These are phyloP conservation scores for Acestrorhynchus altus DNA, from an alignment of 2,797 vertebrate genomes.

Conservation along the genomic window DNA sequence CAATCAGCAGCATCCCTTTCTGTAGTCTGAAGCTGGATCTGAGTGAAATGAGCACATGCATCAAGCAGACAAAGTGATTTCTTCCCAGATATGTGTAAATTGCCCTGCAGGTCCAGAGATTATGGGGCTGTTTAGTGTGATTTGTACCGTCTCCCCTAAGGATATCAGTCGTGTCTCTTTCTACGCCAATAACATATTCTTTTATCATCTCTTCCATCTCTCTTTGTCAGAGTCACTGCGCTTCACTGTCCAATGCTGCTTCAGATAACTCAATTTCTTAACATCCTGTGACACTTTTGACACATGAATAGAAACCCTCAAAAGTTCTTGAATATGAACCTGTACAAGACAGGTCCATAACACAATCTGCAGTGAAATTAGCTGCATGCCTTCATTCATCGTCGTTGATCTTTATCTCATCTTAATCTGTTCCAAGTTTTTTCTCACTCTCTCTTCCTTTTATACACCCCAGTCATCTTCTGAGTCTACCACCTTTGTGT, in stretches of 20 bases:
- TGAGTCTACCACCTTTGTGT: neutral
- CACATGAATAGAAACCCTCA: conserved; percentile 43
- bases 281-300: conserved; percentile 32
- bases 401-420: conserved; percentile 24
- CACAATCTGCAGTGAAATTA: conserved; percentile 15
- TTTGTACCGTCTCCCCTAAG: conserved; percentile 51
- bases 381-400: conserved; percentile 15
- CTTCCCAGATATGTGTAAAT: conserved; percentile 32
- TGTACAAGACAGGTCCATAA: neutral
- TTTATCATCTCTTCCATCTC: conserved; percentile 64
- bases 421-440: neutral
- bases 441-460: neutral
- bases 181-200: conserved; percentile 46
- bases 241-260: conserved; percentile 21
- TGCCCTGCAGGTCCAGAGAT: conserved; percentile 37
- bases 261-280: conserved; percentile 34
- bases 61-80: conserved; percentile 44
- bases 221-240: conserved; percentile 31
- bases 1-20: neutral
- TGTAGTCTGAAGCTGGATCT: conserved; percentile 18
- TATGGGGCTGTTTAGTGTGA: neutral
- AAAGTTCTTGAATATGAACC: conserved; percentile 19
- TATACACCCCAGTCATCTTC: conserved; percentile 5
- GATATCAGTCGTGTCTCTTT: conserved; percentile 23
- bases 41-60: conserved; percentile 49